Conservation (phyloP, 2,888 invertebrate genomes). For the Tineola bisselliella region DNA sequence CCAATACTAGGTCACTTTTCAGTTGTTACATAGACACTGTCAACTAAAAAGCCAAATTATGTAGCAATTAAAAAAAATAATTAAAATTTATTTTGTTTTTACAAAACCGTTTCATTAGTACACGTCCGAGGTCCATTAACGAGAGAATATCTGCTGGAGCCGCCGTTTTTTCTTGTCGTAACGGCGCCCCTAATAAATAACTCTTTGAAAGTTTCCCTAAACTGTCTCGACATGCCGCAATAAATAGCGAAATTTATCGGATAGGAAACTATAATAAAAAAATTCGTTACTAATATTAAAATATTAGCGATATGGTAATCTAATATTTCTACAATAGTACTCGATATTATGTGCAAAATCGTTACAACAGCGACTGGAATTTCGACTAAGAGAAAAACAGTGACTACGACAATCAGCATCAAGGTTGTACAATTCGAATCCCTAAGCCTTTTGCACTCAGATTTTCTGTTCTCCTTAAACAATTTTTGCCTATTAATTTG, state of each 20-base stretch:
- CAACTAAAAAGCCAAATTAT: too few relatives aligned
- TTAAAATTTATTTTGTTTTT: slow-evolving; percentile 27
- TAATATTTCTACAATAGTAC: slow-evolving; percentile 74
- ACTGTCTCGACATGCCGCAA: slow-evolving; percentile 95
- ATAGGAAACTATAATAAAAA: slow-evolving; percentile 90
- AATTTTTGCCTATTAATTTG: slow-evolving; percentile 80
- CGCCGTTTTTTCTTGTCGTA: slow-evolving; percentile 72
- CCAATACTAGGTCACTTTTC: too few relatives aligned
- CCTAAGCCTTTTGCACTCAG: slow-evolving; percentile 80
- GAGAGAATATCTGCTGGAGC: slow-evolving; percentile 80
- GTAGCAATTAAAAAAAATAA: too few relatives aligned
- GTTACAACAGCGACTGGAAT: slow-evolving; percentile 87
- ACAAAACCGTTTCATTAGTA: slow-evolving; percentile 85
- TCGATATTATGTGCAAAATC: slow-evolving; percentile 83
- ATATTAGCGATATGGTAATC: slow-evolving; percentile 83
- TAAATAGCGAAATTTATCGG: slow-evolving; percentile 96
- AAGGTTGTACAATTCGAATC: slow-evolving; percentile 87
- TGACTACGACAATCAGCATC: slow-evolving; percentile 88
- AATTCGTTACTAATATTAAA: slow-evolving; percentile 85
- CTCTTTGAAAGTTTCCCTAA: slow-evolving; percentile 92
- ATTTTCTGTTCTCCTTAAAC: slow-evolving; percentile 80
- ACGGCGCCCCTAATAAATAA: slow-evolving; percentile 74
- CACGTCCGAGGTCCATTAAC: slow-evolving; percentile 85
- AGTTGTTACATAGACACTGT: too few relatives aligned
- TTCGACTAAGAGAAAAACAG: slow-evolving; percentile 84